Percentiles rank a stretch among this genome's conserved stretches.
Conservation (phyloP, 2,888 invertebrate genomes). For the Bibio marci region DNA sequence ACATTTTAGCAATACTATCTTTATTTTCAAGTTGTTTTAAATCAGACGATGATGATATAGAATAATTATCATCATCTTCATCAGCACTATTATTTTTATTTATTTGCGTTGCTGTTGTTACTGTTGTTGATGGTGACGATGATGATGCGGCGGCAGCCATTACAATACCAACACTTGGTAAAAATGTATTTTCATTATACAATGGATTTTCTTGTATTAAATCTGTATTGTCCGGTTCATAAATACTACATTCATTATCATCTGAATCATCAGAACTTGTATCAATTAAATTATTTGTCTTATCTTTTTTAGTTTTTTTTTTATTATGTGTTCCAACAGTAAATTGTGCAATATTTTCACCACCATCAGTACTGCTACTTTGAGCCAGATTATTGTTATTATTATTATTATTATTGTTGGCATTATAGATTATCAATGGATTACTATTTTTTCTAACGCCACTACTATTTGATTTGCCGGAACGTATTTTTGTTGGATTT, state of each 20-base stretch:
- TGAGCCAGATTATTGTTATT: conserved; percentile 13
- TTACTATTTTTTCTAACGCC: no score
- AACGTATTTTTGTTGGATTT: conserved; percentile 30
- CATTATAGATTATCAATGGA: conserved; percentile 32
- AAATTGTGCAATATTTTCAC: conserved; percentile 17
- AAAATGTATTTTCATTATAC: conserved; percentile 34
- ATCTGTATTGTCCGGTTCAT: conserved; percentile 23
- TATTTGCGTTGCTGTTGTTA: conserved; percentile 11
- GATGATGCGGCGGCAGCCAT: no score
- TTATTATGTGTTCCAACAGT: conserved; percentile 17
- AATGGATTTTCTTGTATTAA: conserved; percentile 27
- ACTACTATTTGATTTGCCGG: no score
- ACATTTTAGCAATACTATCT: conserved; percentile 28
- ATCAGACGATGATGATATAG: not conserved
- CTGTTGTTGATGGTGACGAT: conserved; percentile 17
- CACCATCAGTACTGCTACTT: conserved; percentile 18
- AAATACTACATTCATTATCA: conserved; percentile 47
- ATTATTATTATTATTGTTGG: conserved; percentile 7
- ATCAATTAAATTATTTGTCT: no score
- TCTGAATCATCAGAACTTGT: conserved; percentile 43
- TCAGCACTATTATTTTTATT: conserved; percentile 10
- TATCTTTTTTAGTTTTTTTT: no score
- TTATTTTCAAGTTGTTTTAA: conserved; percentile 24
- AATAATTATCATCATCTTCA: no score
- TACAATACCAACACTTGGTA: conserved; percentile 49